Evolutionary conservation across 1,140 invertebrate species (phyloP), one percentile per base, ranked within the genome.

Genomic region (Leptinotarsa texana): DNA sequence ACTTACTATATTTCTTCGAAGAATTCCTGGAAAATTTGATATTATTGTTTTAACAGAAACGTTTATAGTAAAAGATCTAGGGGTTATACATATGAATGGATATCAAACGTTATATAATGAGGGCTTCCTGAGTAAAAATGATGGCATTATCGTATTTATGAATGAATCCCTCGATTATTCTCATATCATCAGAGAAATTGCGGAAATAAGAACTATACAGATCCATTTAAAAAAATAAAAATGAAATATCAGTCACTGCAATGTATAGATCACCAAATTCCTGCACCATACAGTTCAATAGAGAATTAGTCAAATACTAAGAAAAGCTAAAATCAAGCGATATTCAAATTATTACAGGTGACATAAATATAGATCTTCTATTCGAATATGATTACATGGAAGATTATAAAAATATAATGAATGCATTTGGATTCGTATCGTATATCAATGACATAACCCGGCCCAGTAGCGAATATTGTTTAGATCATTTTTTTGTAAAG

Each of bases 401-500:
- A 27, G 27, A 27, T 27, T 27, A 27, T 27, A 67, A 67, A 63
- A 73, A 73, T 68, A 73, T 73, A 49, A 24, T 68, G 21, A 42
- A 27, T 42, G 51, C 63, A 24, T 73, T 49, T 74, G 72, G 72
- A 3, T 74, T 67, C 22, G 13, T 21, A 51, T 74, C 65, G 2
- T 63, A 33, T 66, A 74, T 74, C 17, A 68, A 74, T 74, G 42
- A 74, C n/a, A 17, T 13, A 24, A 73, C 72, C 13, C 63, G 72
- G 21, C 72, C 72, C 18, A 47, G 18, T 67, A 73, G 72, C 42
- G 15, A 27, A 73, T 66, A 49, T 51, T 68, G 63, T 48, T 48
- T 68, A 42, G 72, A 73, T 21, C 65, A 61, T 73, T 74, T 67
- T 67, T 74, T 67, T 51, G 65, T 74, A 17, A 74, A 42, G 11